phyloP scores from a whole-genome alignment of 2,797 vertebrate genomes.

The Phrynocephalus guinanensis region DNA sequence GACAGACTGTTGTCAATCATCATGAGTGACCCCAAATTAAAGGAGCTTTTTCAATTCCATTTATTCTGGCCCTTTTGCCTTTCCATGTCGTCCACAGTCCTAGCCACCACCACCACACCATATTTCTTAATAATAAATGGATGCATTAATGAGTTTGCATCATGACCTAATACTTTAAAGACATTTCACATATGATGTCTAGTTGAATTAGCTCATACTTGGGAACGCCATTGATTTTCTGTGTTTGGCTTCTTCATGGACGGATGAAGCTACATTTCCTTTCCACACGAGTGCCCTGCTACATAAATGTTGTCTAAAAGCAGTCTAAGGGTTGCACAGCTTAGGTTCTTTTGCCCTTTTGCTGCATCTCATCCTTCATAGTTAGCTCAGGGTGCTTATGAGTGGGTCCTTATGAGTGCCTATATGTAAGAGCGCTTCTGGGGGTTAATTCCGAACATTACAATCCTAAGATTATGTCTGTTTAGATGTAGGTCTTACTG shows the following conservation, averaged over 20 bases:
- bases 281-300: not conserved
- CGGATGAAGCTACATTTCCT: slow-evolving; percentile 9
- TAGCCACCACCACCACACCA: not conserved
- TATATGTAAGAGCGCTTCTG: not conserved
- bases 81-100: not conserved
- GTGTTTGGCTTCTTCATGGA: slow-evolving; percentile 14
- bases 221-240: slow-evolving; percentile 9
- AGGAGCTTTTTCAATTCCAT: not conserved
- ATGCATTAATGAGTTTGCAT: not conserved
- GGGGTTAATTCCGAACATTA: not conserved
- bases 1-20: not conserved
- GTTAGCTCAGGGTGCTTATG: not conserved
- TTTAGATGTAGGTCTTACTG: not conserved
- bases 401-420: not conserved
- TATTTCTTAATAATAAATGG: not conserved
- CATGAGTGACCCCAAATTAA: not conserved
- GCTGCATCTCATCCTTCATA: not conserved
- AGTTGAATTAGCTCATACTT: slow-evolving; percentile 8
- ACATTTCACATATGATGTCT: slow-evolving; percentile 22
- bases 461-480: not conserved
- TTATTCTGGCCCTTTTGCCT: not conserved
- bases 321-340: not conserved
- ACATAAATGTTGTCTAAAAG: not conserved
- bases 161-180: not conserved
- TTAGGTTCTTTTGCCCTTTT: not conserved